A percentile compares a stretch with the other conserved stretches of the same genome.
Conservation (phyloP, 92 coral and sea anemone genomes). For the Bergia puertoricense region DNA sequence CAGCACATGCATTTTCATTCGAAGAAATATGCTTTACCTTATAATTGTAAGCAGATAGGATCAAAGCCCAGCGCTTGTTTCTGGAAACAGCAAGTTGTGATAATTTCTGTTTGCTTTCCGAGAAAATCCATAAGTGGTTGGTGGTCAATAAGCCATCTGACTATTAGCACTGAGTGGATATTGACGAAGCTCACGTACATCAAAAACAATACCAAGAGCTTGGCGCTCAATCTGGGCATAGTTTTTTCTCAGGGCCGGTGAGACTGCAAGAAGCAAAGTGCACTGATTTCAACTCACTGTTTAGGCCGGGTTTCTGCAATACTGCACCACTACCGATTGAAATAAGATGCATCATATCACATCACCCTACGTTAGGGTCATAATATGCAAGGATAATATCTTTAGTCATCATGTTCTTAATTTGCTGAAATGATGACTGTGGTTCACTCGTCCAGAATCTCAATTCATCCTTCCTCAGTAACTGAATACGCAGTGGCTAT, state of each 20-base stretch:
- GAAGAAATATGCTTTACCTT: slow-evolving; percentile 42
- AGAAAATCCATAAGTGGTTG: too few relatives aligned
- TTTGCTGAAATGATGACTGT: slow-evolving; percentile 38
- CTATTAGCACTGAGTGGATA: too few relatives aligned
- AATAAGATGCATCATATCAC: slow-evolving; percentile 41
- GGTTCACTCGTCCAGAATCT: slow-evolving; percentile 37
- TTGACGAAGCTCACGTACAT: too few relatives aligned
- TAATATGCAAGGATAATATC: slow-evolving; percentile 40
- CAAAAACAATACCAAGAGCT: too few relatives aligned
- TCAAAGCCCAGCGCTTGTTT: slow-evolving; percentile 49
- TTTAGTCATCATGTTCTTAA: slow-evolving; percentile 19
- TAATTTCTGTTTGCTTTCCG: background rate
- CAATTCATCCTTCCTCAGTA: slow-evolving; percentile 42
- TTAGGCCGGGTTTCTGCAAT: slow-evolving; percentile 38
- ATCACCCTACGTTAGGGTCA: slow-evolving; percentile 50
- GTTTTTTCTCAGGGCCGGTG: too few relatives aligned
- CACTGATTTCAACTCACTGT: slow-evolving; percentile 44
- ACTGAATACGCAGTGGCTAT: background rate
- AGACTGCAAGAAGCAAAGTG: slow-evolving; percentile 10
- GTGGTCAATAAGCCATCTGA: too few relatives aligned
- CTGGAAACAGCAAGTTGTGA: slow-evolving; percentile 52
- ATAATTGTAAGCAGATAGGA: slow-evolving; percentile 43
- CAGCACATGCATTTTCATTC: slow-evolving; percentile 50
- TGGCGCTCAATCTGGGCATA: too few relatives aligned
- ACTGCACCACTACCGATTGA: slow-evolving; percentile 50